Percentiles rank a stretch among this genome's conserved stretches.
These are phyloP conservation scores for Ophraella communa DNA, from an alignment of 2,888 invertebrate genomes.

Conservation along the genomic window DNA sequence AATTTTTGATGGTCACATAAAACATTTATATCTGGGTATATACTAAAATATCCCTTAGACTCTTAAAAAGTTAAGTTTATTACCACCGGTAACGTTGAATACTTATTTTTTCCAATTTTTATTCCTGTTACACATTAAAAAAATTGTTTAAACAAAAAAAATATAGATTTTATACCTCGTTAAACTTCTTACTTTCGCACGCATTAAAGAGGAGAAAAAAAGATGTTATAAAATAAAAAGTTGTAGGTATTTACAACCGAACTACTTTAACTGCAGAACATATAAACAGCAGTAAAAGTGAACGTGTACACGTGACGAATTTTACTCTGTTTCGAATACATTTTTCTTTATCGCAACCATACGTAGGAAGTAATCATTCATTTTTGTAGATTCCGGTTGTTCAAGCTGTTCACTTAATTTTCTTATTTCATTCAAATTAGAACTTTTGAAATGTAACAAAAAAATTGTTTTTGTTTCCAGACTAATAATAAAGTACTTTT, in stretches of 20 bases:
- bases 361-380: no score
- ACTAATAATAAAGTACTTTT: no score
- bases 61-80: background rate
- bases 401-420: no score
- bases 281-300: background rate
- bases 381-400: no score
- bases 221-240: background rate
- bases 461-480: no score
- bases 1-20: background rate
- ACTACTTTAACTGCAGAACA: background rate
- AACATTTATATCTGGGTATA: background rate
- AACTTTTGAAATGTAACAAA: no score
- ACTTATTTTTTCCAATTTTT: background rate
- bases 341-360: background rate
- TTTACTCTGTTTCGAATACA: background rate
- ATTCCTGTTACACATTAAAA: background rate
- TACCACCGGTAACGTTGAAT: background rate
- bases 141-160: background rate
- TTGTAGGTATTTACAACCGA: background rate
- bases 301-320: background rate
- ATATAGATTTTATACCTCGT: background rate
- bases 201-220: background rate
- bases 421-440: no score
- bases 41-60: background rate
- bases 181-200: background rate